These are phyloP conservation scores for Heliconius cydno DNA, from an alignment of 2,888 invertebrate genomes.

Conservation along the genomic window DNA sequence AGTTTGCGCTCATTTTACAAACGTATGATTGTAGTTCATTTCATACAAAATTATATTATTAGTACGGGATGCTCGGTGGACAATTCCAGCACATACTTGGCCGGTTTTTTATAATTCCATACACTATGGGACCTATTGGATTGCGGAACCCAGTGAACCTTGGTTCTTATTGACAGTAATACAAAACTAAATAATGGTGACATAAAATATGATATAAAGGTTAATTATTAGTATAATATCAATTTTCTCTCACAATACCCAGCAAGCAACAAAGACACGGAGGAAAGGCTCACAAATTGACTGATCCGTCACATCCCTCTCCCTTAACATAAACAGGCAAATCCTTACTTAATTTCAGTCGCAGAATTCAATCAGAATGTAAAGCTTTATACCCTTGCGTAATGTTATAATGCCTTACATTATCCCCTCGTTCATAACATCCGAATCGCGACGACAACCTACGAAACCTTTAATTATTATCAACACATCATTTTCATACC, in stretches of 20 bases:
- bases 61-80: too few species aligned
- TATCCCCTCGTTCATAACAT: constrained; percentile 71
- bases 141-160: neutral
- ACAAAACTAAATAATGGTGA: neutral
- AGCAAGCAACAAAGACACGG: constrained; percentile 65
- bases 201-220: neutral
- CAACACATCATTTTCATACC: constrained; percentile 82
- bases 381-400: constrained; percentile 78
- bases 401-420: constrained; percentile 81
- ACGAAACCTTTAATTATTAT: constrained; percentile 83
- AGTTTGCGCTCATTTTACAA: too few species aligned
- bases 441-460: constrained; percentile 69
- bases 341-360: constrained; percentile 84
- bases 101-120: too few species aligned
- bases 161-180: neutral
- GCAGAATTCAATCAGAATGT: constrained; percentile 82
- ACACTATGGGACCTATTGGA: too few species aligned
- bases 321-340: constrained; percentile 80
- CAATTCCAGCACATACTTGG: too few species aligned
- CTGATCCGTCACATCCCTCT: constrained; percentile 75
- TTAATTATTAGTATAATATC: constrained; percentile 7
- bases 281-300: constrained; percentile 72
- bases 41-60: too few species aligned
- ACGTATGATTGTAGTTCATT: too few species aligned
- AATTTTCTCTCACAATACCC: constrained; percentile 50